Base-by-base conservation (phyloP, 2,888 invertebrate species). In the Platerodrilus igneus region DNA sequence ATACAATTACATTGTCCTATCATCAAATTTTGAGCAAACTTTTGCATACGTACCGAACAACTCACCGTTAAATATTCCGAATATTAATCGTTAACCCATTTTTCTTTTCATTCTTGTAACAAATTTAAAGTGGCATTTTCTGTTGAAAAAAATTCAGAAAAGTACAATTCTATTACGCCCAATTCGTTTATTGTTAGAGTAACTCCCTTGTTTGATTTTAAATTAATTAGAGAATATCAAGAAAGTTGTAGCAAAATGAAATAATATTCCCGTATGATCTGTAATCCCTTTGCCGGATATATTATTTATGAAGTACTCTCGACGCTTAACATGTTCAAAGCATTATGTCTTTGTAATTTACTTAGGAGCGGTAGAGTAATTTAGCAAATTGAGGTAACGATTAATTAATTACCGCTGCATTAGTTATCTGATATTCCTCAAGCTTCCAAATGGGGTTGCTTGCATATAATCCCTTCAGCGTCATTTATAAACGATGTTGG, bases 151-250 rank as follows among this genome's bases (percentile, higher is more conserved):
- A n/a, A n/a, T n/a, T n/a, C n/a, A n/a, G n/a, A n/a, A n/a, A n/a
- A n/a, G n/a, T n/a, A n/a, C n/a, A n/a, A n/a, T n/a, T n/a, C n/a
- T n/a, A n/a, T n/a, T n/a, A n/a, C n/a, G n/a, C n/a, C n/a, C n/a
- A n/a, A n/a, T n/a, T n/a, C n/a, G n/a, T n/a, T n/a, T n/a, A n/a
- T n/a, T n/a, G n/a, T n/a, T n/a, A n/a, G n/a, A n/a, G n/a, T n/a
- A n/a, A n/a, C n/a, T 48, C 50, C 55, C 53, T 55, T 58, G 53
- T 56, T 56, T 54, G 51, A 55, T 46, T 50, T 48, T 45, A 41
- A 49, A 53, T 55, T 57, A 57, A 56, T 58, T 57, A 55, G 51
- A 45, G 37, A 38, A 44, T 44, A 52, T 47, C 48, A 47, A 45
- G 48, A 44, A 48, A 48, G 43, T 47, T 45, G 47, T 38, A 45